Conservation (phyloP, 2,797 vertebrate species). For the Sebastes nivosus region DNA sequence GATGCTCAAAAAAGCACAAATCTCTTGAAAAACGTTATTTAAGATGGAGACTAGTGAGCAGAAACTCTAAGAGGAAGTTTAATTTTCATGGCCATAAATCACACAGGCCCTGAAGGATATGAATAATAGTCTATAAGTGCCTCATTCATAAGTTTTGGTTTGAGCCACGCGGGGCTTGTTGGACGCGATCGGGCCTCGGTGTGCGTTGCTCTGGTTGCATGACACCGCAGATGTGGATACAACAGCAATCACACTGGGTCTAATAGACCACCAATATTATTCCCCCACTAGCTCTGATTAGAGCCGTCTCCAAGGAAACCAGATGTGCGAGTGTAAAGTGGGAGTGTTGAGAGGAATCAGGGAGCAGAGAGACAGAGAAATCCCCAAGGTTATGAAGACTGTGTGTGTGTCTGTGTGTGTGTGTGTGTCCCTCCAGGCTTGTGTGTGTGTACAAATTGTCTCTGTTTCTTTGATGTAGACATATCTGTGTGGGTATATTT, state of each 20-base stretch:
- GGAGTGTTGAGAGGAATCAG: conserved; percentile 10
- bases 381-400: not conserved
- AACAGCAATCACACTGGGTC: not conserved
- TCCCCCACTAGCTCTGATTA: conserved; percentile 20
- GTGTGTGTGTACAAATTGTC: not conserved
- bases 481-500: conserved; percentile 4
- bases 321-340: conserved; percentile 15
- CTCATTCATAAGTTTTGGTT: conserved; percentile 44
- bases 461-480: conserved; percentile 19
- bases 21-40: conserved; percentile 18
- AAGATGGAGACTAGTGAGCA: conserved; percentile 35
- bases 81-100: conserved; percentile 66
- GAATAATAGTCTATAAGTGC: conserved; percentile 46
- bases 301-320: conserved; percentile 33
- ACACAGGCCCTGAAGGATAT: conserved; percentile 28
- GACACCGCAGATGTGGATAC: conserved; percentile 9
- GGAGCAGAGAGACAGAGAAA: not conserved
- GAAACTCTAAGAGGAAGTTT: conserved; percentile 53
- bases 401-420: not conserved
- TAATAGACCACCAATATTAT: not conserved
- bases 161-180: conserved; percentile 18
- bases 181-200: not conserved
- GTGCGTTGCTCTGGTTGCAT: not conserved
- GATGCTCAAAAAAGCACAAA: not conserved
- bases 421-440: not conserved